Conservation (phyloP, 2,888 invertebrate species). For the Syrphus vitripennis region DNA sequence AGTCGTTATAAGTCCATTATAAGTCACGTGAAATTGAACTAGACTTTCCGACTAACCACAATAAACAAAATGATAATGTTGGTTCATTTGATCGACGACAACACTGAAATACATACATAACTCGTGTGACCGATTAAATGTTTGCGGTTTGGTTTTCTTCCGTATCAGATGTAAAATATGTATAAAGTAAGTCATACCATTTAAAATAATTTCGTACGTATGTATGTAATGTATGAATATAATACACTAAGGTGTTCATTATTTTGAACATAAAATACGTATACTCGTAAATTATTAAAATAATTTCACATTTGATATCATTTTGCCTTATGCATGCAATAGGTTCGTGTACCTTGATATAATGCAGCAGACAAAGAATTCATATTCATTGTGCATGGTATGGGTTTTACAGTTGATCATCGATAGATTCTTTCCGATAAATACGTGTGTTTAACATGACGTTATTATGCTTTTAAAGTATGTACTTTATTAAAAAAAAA, state of each 20-base stretch:
- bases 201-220: background rate
- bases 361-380: background rate
- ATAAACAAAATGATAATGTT: background rate
- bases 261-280: background rate
- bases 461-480: background rate
- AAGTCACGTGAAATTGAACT: constrained; percentile 7
- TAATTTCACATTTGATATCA: background rate
- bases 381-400: background rate
- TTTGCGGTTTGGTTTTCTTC: constrained; percentile 35
- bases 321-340: background rate
- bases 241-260: background rate
- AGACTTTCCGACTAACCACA: constrained; percentile 4
- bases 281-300: background rate
- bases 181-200: background rate
- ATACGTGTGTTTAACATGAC: too few species aligned
- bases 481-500: too few species aligned
- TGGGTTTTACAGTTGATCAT: too few species aligned
- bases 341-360: background rate
- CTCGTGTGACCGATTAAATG: constrained; percentile 47
- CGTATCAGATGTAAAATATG: background rate
- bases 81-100: constrained; percentile 22
- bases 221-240: background rate
- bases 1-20: background rate
- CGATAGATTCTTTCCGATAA: background rate
- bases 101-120: constrained; percentile 42